A percentile compares a stretch with the other conserved stretches of the same genome.
Conservation (phyloP, 2,797 vertebrate species). For the Perodicticus potto region DNA sequence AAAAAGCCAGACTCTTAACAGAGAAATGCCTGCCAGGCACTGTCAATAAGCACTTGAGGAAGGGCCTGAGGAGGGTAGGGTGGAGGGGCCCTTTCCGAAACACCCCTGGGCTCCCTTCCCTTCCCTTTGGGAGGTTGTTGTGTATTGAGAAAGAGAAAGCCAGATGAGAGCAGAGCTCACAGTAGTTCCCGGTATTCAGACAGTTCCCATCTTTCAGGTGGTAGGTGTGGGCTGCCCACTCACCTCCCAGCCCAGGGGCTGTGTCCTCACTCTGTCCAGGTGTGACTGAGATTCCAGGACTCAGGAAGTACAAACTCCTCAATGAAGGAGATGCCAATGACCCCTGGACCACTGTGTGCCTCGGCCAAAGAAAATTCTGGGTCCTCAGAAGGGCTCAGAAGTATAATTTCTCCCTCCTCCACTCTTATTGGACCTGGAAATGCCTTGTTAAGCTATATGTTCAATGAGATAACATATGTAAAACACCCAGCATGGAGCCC, state of each 20-base stretch:
- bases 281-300: not conserved
- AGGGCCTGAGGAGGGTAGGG: accelerated
- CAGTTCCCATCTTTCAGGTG: not conserved
- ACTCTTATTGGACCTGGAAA: not conserved
- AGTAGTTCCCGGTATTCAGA: not conserved
- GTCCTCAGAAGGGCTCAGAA: not conserved
- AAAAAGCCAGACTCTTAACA: not conserved
- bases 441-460: not conserved
- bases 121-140: too few relatives aligned
- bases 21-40: not conserved
- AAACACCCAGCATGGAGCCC: conserved; percentile 9
- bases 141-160: not conserved
- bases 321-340: not conserved
- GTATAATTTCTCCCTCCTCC: not conserved
- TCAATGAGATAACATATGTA: conserved; percentile 30
- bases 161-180: not conserved
- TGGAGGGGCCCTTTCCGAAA: accelerated
- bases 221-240: not conserved
- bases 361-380: not conserved
- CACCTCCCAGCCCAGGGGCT: not conserved
- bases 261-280: not conserved
- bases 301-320: not conserved
- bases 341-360: not conserved
- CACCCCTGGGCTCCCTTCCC: not conserved
- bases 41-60: not conserved